Evolutionary conservation across 37 sponge, comb jelly and placozoan genomes (phyloP).

Genomic region (Oopsacas minuta): DNA sequence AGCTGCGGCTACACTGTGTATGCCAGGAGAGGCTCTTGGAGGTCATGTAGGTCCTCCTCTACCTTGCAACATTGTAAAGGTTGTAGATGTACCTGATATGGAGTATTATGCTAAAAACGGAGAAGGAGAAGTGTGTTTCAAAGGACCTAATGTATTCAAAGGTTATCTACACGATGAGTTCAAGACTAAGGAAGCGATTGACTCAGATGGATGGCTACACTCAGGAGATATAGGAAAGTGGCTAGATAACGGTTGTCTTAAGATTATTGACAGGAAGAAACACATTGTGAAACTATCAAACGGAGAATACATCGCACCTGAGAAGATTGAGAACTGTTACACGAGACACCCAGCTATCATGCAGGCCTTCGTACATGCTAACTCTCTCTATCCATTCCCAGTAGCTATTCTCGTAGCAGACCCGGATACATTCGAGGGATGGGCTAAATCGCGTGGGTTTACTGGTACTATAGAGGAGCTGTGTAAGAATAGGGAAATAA

Average conservation of each 20-base stretch:
- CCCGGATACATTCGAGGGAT: slow-evolving; percentile 49
- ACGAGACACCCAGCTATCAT: slow-evolving; percentile 39
- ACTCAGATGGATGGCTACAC: slow-evolving; percentile 92
- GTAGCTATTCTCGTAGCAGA: slow-evolving; percentile 78
- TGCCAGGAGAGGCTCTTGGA: slow-evolving; percentile 35
- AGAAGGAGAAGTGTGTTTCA: slow-evolving; percentile 90
- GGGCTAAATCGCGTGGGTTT: slow-evolving; percentile 43
- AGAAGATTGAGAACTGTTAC: slow-evolving; percentile 89
- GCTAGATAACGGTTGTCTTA: slow-evolving; percentile 73
- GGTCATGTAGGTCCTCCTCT: slow-evolving; percentile 86
- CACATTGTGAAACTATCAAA: slow-evolving; percentile 84
- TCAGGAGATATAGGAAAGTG: slow-evolving; percentile 91
- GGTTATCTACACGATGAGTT: slow-evolving; percentile 74
- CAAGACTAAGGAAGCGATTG: slow-evolving; percentile 74
- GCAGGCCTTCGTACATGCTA: slow-evolving; percentile 70
- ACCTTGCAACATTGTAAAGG: slow-evolving; percentile 51
- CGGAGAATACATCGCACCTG: slow-evolving; percentile 97
- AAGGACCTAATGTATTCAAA: slow-evolving; percentile 67
- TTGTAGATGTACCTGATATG: slow-evolving; percentile 85
- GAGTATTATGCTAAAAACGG: slow-evolving; percentile 68
- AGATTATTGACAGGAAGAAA: slow-evolving; percentile 88
- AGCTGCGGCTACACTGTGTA: slow-evolving; percentile 46
- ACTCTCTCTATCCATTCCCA: slow-evolving; percentile 57
- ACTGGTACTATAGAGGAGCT: slow-evolving; percentile 46
- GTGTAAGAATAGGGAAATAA: slow-evolving; percentile 48